Conservation (phyloP, 2,888 invertebrate species). For the Dolomedes plantarius region DNA sequence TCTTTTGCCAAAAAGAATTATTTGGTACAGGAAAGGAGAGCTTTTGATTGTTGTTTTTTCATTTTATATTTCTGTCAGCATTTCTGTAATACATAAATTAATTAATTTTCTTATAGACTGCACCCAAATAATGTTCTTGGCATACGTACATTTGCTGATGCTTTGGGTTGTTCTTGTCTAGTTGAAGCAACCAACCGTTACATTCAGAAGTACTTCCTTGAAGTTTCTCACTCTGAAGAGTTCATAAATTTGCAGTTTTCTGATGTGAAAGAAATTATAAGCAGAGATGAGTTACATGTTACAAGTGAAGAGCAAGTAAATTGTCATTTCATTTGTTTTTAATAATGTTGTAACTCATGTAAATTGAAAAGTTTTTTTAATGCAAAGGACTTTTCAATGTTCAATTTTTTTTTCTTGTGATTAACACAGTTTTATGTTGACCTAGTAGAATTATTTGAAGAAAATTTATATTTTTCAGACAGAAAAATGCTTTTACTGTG, state of each 20-base stretch:
- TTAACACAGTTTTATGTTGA: too few relatives aligned
- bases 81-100: too few relatives aligned
- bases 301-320: constrained; percentile 83
- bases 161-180: constrained; percentile 83
- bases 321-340: neutral
- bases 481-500: too few relatives aligned
- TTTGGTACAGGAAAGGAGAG: too few relatives aligned
- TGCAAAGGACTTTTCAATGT: too few relatives aligned
- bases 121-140: constrained; percentile 88
- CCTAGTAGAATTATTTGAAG: too few relatives aligned
- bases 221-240: constrained; percentile 86
- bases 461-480: too few relatives aligned
- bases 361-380: neutral
- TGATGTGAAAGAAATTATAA: constrained; percentile 84
- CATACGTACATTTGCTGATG: constrained; percentile 87
- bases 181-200: constrained; percentile 87
- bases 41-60: too few relatives aligned
- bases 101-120: constrained; percentile 80
- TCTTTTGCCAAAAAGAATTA: too few relatives aligned
- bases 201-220: constrained; percentile 87
- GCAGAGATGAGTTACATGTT: constrained; percentile 86
- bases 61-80: too few relatives aligned
- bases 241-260: constrained; percentile 82
- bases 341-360: neutral
- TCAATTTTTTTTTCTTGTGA: too few relatives aligned